phyloP scores from a whole-genome alignment of 2,113 vertebrate species.

The Orientallactaga bullata region DNA sequence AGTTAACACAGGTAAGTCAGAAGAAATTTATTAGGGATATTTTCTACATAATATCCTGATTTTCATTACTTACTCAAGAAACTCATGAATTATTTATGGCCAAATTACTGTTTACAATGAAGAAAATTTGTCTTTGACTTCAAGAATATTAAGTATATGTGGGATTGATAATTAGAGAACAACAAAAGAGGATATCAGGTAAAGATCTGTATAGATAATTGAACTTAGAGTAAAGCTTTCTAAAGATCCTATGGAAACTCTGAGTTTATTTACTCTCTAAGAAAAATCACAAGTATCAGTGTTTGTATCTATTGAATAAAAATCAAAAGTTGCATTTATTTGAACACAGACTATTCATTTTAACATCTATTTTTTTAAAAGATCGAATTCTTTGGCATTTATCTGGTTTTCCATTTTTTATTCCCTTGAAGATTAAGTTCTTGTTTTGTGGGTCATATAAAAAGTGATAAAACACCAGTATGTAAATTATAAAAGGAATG shows the following conservation, averaged over 20 bases:
- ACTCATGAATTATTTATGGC: not conserved
- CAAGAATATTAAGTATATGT: not conserved
- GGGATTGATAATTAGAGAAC: not conserved
- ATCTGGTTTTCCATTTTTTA: not conserved
- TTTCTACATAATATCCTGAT: not conserved
- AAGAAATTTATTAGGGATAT: not conserved
- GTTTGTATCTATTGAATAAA: not conserved
- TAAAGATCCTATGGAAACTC: not conserved
- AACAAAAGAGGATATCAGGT: not conserved
- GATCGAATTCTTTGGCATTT: not conserved
- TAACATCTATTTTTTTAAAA: not conserved
- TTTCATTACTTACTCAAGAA: not conserved
- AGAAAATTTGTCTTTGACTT: not conserved
- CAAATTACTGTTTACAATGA: fast-evolving
- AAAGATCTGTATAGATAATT: not conserved
- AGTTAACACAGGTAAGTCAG: not conserved
- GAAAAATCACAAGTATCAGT: not conserved
- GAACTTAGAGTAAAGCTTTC: not conserved
- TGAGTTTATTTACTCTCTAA: not conserved
- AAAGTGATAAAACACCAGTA: not conserved
- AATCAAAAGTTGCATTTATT: not conserved
- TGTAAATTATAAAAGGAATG: not conserved
- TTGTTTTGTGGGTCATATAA: not conserved
- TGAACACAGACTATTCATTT: not conserved
- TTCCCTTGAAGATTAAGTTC: not conserved